Percentiles rank a stretch among this genome's conserved stretches.
Conservation (phyloP, 2,888 invertebrate species). For the Petrolisthes manimaculis region DNA sequence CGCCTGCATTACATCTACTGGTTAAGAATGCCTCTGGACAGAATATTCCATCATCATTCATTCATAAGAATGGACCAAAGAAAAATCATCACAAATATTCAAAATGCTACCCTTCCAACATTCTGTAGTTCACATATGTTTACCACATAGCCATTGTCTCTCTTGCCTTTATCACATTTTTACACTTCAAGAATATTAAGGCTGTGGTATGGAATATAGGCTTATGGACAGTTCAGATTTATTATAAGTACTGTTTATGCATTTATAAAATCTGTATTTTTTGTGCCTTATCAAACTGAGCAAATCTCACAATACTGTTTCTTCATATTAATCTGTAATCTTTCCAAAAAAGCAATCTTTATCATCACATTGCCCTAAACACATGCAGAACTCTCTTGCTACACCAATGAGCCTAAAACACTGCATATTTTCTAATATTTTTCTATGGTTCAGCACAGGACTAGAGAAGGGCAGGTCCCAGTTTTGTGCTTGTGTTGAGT, state of each 20-base stretch:
- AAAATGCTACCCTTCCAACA: neutral
- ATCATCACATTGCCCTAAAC: too few relatives aligned
- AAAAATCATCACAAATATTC: neutral
- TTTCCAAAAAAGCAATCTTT: too few relatives aligned
- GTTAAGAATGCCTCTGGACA: neutral
- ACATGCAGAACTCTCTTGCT: too few relatives aligned
- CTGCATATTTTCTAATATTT: neutral
- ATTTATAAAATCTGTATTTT: neutral
- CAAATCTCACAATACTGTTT: neutral
- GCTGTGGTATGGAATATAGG: slow-evolving; percentile 20
- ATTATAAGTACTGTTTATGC: slow-evolving; percentile 3
- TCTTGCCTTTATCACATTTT: neutral
- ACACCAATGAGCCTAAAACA: neutral
- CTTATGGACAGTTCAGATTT: slow-evolving; percentile 42
- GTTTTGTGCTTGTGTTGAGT: neutral
- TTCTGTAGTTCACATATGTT: neutral
- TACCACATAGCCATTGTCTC: neutral
- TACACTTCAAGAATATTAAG: slow-evolving; percentile 1
- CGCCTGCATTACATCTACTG: neutral
- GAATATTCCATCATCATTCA: neutral
- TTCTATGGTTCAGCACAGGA: neutral
- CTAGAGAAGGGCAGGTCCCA: neutral
- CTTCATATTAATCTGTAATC: neutral
- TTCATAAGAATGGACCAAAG: neutral
- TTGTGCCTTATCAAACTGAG: slow-evolving; percentile 9